Conservation (phyloP, 2,888 invertebrate genomes). For the Argynnis bischoffii region DNA sequence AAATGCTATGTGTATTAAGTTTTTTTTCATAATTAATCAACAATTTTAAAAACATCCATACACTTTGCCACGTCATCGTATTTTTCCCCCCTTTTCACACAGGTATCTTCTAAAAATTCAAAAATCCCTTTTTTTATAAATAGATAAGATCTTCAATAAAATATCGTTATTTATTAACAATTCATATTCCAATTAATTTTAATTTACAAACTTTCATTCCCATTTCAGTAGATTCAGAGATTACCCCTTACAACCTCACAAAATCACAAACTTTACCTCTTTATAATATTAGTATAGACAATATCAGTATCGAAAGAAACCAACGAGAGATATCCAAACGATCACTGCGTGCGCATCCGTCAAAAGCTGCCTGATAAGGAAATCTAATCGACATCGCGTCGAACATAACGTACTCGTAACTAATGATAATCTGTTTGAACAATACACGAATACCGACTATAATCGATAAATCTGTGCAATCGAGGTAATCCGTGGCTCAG, state of each 20-base stretch:
- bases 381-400: conserved; percentile 37
- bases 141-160: no score
- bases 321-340: background rate
- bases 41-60: background rate
- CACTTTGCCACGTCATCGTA: no score
- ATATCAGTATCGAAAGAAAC: conserved; percentile 13
- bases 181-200: no score
- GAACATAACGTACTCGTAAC: conserved; percentile 39
- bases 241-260: no score
- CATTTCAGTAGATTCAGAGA: no score
- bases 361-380: conserved; percentile 31
- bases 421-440: conserved; percentile 48
- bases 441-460: conserved; percentile 62
- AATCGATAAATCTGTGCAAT: conserved; percentile 70
- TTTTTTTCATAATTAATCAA: background rate
- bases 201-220: no score
- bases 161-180: no score
- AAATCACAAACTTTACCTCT: no score
- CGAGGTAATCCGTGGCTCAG: conserved; percentile 59
- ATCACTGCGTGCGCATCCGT: conserved; percentile 32
- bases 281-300: background rate
- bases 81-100: no score
- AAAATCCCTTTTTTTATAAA: no score
- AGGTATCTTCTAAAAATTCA: no score
- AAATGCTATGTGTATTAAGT: background rate